Conservation (phyloP, 2,888 invertebrate genomes). For the Scaptodrosophila latifasciaeformis region DNA sequence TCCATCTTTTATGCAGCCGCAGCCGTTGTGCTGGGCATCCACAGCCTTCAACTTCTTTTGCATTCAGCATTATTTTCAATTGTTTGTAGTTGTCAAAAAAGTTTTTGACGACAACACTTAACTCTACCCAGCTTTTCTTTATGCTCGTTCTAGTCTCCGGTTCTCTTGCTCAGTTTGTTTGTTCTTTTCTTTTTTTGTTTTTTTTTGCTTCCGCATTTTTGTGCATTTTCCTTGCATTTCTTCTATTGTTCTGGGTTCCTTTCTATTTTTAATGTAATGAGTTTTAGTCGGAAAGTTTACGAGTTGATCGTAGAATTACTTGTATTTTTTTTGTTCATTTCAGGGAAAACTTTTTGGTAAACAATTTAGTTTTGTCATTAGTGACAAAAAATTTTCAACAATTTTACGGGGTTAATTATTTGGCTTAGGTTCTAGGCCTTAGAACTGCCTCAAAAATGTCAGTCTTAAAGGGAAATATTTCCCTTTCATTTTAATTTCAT, state of each 20-base stretch:
- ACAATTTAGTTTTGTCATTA: slow-evolving; percentile 6
- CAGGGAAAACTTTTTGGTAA: background rate
- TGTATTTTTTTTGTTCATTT: background rate
- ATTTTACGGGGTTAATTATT: no score
- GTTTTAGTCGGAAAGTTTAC: background rate
- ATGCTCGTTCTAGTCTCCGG: background rate
- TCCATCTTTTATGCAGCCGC: background rate
- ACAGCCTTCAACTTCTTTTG: background rate
- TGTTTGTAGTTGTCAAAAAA: slow-evolving; percentile 1
- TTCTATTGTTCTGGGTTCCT: background rate
- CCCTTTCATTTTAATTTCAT: no score
- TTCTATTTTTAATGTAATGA: slow-evolving; percentile 1
- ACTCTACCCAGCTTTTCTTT: background rate
- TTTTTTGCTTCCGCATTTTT: background rate
- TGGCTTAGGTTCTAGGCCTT: no score
- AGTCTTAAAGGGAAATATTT: no score
- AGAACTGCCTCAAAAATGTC: no score
- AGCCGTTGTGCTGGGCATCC: background rate
- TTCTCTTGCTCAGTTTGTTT: background rate
- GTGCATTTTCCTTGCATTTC: background rate
- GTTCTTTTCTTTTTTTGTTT: background rate
- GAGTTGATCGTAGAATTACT: background rate
- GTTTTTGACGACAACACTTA: background rate
- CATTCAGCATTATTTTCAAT: background rate
- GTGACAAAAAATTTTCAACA: no score